Conservation (phyloP, 1,140 invertebrate genomes). For the Drosophila auraria region DNA sequence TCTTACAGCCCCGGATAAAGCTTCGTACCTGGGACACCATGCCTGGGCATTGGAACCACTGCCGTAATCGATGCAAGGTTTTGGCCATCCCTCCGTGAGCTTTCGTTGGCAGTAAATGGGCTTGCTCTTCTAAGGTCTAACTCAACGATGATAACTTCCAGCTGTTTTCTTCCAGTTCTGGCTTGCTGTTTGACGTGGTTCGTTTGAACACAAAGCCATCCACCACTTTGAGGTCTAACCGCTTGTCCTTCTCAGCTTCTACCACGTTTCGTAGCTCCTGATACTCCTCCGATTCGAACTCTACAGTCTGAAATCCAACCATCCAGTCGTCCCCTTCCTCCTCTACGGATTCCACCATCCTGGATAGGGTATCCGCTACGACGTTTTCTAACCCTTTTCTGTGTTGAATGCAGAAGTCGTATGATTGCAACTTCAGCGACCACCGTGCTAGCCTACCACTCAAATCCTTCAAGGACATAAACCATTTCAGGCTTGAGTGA, state of each 20-base stretch:
- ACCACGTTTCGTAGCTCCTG: background rate
- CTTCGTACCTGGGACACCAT: too few species aligned
- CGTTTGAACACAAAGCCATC: conserved; percentile 1
- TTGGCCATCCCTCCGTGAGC: background rate
- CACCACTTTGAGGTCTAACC: conserved; percentile 6
- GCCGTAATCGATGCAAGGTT: background rate
- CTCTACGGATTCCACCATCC: background rate
- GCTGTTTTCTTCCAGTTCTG: background rate
- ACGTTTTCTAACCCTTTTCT: conserved; percentile 10
- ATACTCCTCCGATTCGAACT: conserved; percentile 5
- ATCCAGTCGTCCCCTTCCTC: background rate
- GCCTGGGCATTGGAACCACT: too few species aligned
- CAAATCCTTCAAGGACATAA: conserved; percentile 7
- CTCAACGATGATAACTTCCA: conserved; percentile 1
- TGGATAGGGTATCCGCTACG: conserved; percentile 1
- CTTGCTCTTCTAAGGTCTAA: background rate
- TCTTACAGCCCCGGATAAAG: background rate
- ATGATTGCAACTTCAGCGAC: background rate
- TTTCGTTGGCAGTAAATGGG: background rate
- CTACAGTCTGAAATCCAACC: conserved; percentile 2
- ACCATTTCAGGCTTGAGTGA: conserved; percentile 15
- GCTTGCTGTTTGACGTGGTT: background rate
- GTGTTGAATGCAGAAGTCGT: background rate
- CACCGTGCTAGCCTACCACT: background rate
- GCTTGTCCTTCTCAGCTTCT: background rate